These are phyloP conservation scores for Psettodes erumei DNA, from an alignment of 2,113 vertebrate species.

Conservation along the genomic window DNA sequence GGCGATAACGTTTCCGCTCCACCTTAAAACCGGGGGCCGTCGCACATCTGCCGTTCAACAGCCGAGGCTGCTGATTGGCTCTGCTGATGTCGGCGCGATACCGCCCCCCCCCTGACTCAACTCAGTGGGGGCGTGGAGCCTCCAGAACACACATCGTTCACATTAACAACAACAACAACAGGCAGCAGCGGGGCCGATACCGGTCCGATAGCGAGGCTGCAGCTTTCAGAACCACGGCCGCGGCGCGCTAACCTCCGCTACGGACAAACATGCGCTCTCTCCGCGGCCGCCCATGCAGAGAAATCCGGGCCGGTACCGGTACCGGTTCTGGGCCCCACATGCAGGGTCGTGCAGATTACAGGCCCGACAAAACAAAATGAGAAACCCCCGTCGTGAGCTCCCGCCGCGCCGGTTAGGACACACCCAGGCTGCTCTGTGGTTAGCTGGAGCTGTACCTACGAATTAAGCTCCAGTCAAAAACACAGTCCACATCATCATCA, in stretches of 20 bases:
- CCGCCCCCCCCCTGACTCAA: slow-evolving; percentile 55
- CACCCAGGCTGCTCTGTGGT: slow-evolving; percentile 45
- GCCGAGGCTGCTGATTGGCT: slow-evolving; percentile 68
- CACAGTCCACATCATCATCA: slow-evolving; percentile 15
- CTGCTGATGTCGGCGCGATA: slow-evolving; percentile 35
- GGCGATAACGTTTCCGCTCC: too few species aligned
- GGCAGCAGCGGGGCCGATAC: background rate
- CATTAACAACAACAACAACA: slow-evolving; percentile 16
- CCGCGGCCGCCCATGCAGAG: slow-evolving; percentile 54
- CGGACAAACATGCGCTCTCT: slow-evolving; percentile 44
- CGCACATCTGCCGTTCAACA: slow-evolving; percentile 74
- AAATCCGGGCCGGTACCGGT: background rate
- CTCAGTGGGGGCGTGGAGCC: slow-evolving; percentile 57
- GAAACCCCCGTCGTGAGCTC: too few species aligned
- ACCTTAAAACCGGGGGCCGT: slow-evolving; percentile 72
- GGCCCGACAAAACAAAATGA: slow-evolving; percentile 1
- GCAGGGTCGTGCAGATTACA: slow-evolving; percentile 21
- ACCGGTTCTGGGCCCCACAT: too few species aligned
- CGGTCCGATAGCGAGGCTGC: background rate
- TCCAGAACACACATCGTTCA: slow-evolving; percentile 25
- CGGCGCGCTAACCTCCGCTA: too few species aligned
- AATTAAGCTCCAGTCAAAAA: slow-evolving; percentile 21
- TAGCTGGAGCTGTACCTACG: slow-evolving; percentile 1
- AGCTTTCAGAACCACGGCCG: too few species aligned
- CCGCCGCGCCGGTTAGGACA: slow-evolving; percentile 29